Conservation (phyloP, 2,888 invertebrate species). For the Leptothorax acervorum region DNA sequence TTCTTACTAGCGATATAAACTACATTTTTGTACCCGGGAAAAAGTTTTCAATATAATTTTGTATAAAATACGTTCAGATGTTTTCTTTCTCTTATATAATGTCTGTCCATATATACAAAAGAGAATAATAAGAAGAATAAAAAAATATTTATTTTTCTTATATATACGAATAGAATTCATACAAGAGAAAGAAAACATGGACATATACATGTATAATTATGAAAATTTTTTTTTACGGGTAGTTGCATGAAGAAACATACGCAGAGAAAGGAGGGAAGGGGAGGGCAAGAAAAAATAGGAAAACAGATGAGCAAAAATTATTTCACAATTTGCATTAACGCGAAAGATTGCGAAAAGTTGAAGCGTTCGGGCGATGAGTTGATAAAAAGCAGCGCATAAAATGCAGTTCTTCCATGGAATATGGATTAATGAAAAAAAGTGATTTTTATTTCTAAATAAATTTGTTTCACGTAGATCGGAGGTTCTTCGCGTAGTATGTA, state of each 20-base stretch:
- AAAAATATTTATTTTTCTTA: too few relatives aligned
- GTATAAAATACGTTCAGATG: too few relatives aligned
- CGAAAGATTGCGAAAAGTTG: not conserved
- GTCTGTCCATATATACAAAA: too few relatives aligned
- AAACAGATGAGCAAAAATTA: not conserved
- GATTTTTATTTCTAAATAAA: not conserved
- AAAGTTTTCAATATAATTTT: too few relatives aligned
- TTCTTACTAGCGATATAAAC: not conserved
- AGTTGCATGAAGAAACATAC: not conserved
- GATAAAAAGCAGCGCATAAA: not conserved
- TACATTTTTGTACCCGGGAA: not conserved
- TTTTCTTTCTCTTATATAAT: too few relatives aligned
- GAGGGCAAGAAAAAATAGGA: not conserved
- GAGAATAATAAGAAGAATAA: too few relatives aligned
- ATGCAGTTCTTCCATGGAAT: not conserved
- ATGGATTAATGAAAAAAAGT: not conserved
- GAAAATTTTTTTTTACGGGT: not conserved
- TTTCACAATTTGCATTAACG: slow-evolving; percentile 15
- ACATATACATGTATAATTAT: not conserved
- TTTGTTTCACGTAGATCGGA: not conserved
- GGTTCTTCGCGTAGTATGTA: not conserved
- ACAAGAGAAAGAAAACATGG: too few relatives aligned
- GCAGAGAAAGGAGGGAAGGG: not conserved
- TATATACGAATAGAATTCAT: too few relatives aligned
- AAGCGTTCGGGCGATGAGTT: not conserved